These are phyloP conservation scores for Strigamia transsilvanica DNA, from an alignment of 2,888 invertebrate genomes.

Conservation along the genomic window DNA sequence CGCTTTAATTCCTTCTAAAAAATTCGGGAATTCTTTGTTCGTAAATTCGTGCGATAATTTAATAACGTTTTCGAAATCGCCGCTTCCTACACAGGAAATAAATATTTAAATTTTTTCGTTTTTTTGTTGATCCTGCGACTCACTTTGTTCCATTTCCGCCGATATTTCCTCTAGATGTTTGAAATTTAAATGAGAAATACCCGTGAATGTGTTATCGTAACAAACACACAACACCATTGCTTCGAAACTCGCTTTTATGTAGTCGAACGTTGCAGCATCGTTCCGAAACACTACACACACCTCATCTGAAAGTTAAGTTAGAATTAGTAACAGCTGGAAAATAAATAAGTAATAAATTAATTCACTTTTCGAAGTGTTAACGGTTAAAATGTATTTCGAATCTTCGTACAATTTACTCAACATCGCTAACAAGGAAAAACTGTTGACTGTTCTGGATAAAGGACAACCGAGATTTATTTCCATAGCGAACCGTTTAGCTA, in stretches of 20 bases:
- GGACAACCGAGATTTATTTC: slow-evolving; percentile 19
- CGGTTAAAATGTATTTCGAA: not conserved
- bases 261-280: slow-evolving; percentile 67
- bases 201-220: slow-evolving; percentile 17
- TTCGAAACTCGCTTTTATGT: slow-evolving; percentile 76
- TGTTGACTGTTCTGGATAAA: not conserved
- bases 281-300: slow-evolving; percentile 71
- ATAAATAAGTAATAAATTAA: not conserved
- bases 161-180: slow-evolving; percentile 12
- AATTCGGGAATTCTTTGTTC: slow-evolving; percentile 14
- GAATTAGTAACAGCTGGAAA: not conserved
- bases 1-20: not conserved
- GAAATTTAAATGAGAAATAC: not conserved
- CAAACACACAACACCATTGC: slow-evolving; percentile 69
- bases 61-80: not conserved
- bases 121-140: not conserved
- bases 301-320: slow-evolving; percentile 59
- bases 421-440: not conserved
- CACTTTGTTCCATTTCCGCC: slow-evolving; percentile 46
- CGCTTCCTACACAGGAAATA: not conserved
- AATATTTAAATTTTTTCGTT: not conserved
- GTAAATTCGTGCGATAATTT: slow-evolving; percentile 4
- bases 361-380: not conserved
- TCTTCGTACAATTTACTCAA: slow-evolving; percentile 14
- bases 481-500: slow-evolving; percentile 18